These are phyloP conservation scores for Apistogramma diplotaenia DNA, from an alignment of 2,113 vertebrate genomes.

Conservation along the genomic window DNA sequence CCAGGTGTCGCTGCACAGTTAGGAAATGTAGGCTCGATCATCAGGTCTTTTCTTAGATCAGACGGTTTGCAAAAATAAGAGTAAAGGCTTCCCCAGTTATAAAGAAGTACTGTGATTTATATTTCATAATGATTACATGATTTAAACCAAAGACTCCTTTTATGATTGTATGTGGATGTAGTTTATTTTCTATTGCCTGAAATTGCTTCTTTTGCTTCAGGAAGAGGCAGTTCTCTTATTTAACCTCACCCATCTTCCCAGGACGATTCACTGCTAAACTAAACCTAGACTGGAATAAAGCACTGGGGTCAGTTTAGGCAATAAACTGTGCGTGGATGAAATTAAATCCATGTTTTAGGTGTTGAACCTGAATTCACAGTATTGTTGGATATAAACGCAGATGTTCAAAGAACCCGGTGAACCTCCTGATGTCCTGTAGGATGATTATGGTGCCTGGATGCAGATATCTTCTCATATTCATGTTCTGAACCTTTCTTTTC, in stretches of 20 bases:
- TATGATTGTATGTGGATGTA: accelerated
- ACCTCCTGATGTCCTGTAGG: background rate
- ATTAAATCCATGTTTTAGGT: background rate
- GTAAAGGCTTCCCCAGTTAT: accelerated
- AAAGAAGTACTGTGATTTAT: background rate
- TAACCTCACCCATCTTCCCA: accelerated
- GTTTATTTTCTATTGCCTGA: too few relatives aligned
- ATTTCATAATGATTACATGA: background rate
- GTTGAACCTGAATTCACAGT: background rate
- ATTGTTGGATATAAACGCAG: background rate
- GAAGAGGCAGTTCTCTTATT: background rate
- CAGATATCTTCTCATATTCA: background rate
- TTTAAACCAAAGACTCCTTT: background rate
- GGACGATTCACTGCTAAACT: accelerated
- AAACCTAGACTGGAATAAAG: background rate
- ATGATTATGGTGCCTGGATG: conserved; percentile 11
- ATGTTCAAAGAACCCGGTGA: background rate
- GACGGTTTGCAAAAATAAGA: background rate
- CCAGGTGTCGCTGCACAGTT: conserved; percentile 34
- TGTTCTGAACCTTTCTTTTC: conserved; percentile 2
- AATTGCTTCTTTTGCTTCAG: background rate
- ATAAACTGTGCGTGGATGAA: background rate
- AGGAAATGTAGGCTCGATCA: background rate
- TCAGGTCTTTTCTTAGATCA: background rate
- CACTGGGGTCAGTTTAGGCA: background rate